Evolutionary conservation across 1,140 invertebrate genomes (phyloP), one percentile per base, ranked within the genome.

Genomic region (Lamellibrachia luymesi): DNA sequence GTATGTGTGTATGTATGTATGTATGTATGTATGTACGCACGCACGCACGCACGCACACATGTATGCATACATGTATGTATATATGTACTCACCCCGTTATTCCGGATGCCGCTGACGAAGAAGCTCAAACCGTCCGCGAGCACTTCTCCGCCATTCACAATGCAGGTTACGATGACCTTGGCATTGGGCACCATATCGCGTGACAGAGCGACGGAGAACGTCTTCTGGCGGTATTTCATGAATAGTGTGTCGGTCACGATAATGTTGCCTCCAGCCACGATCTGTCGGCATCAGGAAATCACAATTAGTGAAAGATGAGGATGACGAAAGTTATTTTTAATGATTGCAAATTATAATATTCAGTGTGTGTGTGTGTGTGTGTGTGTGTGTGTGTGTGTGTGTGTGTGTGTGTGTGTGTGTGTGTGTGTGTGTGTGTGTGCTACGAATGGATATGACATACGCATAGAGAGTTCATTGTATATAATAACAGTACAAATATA

Each of bases 131-230:
- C 98, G 96, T 99, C 99, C 0, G 98, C 98, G 0, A 99, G 97
- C 2, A 99, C 97, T 94, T 98, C 97, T 2, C 98, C 98, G 2
- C 98, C 98, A 97, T 7, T 97, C 97, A 94, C 93, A 0, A 99
- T 97, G 95, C 98, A 97, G 97, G 98, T 99, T 13, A 99, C 98
- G 22, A 99, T 97, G 22, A 98, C 97, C 0, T 98, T 98, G 0
- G 98, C 97, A 49, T 98, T 97, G 0, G 99, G 99, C 17, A 98
- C 98, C 98, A 99, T 99, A 96, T 99, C 98, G 1, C 98, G 97
- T 49, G 98, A 98, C 7, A 99, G 95, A 0, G 98, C 97, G 56
- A 99, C 97, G 0, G 98, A 98, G 96, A 99, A 98, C 0, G 98
- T 99, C 95, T 97, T 97, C 92, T 96, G 95, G 51, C 95, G 94